Evolutionary conservation across 2,113 vertebrate species (phyloP).

Genomic region (Maccullochella peelii): DNA sequence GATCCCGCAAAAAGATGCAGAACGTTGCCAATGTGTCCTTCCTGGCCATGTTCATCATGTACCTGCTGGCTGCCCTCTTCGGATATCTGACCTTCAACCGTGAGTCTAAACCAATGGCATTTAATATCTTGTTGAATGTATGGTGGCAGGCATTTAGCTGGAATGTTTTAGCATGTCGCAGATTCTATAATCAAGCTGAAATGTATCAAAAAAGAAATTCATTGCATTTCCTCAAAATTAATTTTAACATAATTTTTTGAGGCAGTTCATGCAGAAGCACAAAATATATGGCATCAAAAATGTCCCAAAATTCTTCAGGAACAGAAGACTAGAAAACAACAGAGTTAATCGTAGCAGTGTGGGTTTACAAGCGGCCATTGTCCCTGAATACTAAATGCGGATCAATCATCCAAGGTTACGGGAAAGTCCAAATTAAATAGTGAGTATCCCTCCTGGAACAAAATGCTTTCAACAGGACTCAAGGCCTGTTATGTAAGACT

Average conservation of each 20-base stretch:
- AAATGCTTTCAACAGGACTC: not conserved
- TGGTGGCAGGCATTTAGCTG: not conserved
- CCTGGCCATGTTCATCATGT: constrained; percentile 97
- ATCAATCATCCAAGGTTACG: not conserved
- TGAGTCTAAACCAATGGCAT: constrained; percentile 73
- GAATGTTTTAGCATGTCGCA: not conserved
- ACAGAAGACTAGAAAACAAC: too few species aligned
- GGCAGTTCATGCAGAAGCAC: not conserved
- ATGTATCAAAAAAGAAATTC: not conserved
- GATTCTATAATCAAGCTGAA: not conserved
- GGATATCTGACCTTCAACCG: constrained; percentile 97
- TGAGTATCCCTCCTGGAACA: not conserved
- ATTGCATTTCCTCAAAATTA: not conserved
- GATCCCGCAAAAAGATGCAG: constrained; percentile 95
- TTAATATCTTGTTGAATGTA: not conserved
- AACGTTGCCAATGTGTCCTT: constrained; percentile 96
- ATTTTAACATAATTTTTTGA: not conserved
- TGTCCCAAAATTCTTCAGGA: not conserved
- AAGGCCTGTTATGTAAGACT: constrained; percentile 54
- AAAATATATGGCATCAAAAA: not conserved
- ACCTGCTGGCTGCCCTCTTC: constrained; percentile 95
- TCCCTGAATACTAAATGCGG: not conserved
- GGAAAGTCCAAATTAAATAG: constrained; percentile 16
- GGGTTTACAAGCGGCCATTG: constrained; percentile 17
- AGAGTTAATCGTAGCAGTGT: not conserved